Evolutionary conservation across 2,113 vertebrate species (phyloP).

Genomic region (Microcebus jonahi): DNA sequence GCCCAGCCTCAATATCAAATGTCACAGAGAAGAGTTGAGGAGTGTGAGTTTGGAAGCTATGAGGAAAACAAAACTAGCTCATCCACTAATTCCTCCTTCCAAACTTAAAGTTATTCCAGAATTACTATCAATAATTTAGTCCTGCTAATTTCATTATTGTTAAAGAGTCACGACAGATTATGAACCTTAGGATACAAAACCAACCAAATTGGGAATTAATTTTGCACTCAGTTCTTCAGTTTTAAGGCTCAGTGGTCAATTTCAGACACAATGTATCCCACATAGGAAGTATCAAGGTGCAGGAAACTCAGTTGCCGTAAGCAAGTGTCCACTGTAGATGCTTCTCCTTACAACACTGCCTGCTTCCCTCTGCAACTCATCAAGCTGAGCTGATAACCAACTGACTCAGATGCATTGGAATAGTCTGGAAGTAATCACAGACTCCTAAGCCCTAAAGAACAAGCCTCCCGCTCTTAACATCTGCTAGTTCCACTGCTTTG

Average conservation of each 20-base stretch:
- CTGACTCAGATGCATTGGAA: not conserved
- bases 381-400: not conserved
- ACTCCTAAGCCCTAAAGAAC: not conserved
- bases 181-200: not conserved
- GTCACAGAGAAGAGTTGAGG: not conserved
- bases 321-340: not conserved
- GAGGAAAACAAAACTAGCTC: not conserved
- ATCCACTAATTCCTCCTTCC: not conserved
- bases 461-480: not conserved
- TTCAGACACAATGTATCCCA: not conserved
- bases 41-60: not conserved
- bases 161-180: not conserved
- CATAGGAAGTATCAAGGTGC: not conserved
- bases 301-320: not conserved
- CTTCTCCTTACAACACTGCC: not conserved
- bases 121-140: not conserved
- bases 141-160: not conserved
- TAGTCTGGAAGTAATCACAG: not conserved
- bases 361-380: not conserved
- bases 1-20: not conserved
- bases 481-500: not conserved
- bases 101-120: not conserved
- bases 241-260: not conserved
- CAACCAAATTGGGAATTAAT: not conserved
- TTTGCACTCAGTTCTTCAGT: not conserved